Base-by-base conservation (phyloP, 2,888 invertebrate genomes). In the Eudemis profundana region DNA sequence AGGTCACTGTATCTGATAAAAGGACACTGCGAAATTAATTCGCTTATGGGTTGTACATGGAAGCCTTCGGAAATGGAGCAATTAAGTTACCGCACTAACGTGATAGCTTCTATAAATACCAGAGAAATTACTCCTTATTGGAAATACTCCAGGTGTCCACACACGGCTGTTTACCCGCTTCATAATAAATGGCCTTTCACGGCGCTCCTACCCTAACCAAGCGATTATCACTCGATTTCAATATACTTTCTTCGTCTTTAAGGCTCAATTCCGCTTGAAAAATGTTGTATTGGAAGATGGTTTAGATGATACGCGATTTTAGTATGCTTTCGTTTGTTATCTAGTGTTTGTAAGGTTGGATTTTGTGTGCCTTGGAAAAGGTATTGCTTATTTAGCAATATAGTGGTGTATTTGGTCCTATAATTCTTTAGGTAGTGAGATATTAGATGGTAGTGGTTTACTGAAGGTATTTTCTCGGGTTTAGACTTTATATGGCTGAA, bases 71-170 rank as follows among this genome's bases (percentile, higher is more conserved):
- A 27, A 7, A 27, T 7, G 27, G 7, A 5, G 27, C 27, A 40
- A 40, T 40, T 38, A 42, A 54, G 21, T 14, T 27, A 40, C 23
- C 15, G 15, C 42, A 23, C n/a, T 27, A 27, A 12, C 44, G 17
- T 3, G 10, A 33, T 19, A 27, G 14, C 56, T 36, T 64, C 63
- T 64, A 64, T 50, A 63, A 49, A 63, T 63, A 50, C 17, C 50
- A 33, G 49, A 63, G 49, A 57, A 50, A 42, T 56, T 14, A 21
- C 50, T 21, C 49, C 8, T 50, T 53, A 51, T 50, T 64, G 57
- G 63, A 50, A 64, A 57, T 64, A 36, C 63, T 27, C 56, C 63
- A 64, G 63, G 63, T 64, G 63, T 57, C 63, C 56, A 57, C 63
- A 57, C 19, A 42, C 42, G 4, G n/a, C 8, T 50, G 63, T 57